Percentiles rank a stretch among this genome's conserved stretches.
Conservation (phyloP, 2,888 invertebrate genomes). For the Bellardia pandia region DNA sequence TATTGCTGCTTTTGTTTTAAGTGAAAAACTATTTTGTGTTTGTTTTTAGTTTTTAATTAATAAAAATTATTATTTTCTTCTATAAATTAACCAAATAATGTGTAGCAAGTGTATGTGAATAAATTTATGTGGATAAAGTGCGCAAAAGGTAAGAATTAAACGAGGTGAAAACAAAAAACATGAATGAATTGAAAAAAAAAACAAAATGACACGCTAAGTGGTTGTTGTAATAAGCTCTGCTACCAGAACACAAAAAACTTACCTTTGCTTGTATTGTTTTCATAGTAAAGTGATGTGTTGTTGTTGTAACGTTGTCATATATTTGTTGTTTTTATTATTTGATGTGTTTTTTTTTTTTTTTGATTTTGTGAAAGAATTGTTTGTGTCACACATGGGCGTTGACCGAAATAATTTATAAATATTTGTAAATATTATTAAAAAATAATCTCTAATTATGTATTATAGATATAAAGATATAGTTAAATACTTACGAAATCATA, state of each 20-base stretch:
- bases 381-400: slow-evolving; percentile 78
- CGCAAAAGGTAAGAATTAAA: slow-evolving; percentile 62
- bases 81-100: slow-evolving; percentile 49
- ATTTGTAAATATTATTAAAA: background rate
- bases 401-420: slow-evolving; percentile 75
- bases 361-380: slow-evolving; percentile 60
- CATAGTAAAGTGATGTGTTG: slow-evolving; percentile 74
- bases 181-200: slow-evolving; percentile 39
- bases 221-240: slow-evolving; percentile 57
- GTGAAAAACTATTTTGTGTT: slow-evolving; percentile 52
- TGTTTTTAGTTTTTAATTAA: slow-evolving; percentile 58
- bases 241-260: slow-evolving; percentile 57
- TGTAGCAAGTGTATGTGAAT: slow-evolving; percentile 42
- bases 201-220: slow-evolving; percentile 59
- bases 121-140: slow-evolving; percentile 34
- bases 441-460: background rate
- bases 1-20: slow-evolving; percentile 52
- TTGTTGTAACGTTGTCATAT: slow-evolving; percentile 57
- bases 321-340: slow-evolving; percentile 66
- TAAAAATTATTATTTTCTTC: slow-evolving; percentile 49
- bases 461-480: too few species aligned
- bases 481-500: too few species aligned
- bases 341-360: slow-evolving; percentile 13
- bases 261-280: slow-evolving; percentile 74
- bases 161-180: slow-evolving; percentile 31